phyloP scores from a whole-genome alignment of 2,888 invertebrate genomes.

The Cosmia pyralina region DNA sequence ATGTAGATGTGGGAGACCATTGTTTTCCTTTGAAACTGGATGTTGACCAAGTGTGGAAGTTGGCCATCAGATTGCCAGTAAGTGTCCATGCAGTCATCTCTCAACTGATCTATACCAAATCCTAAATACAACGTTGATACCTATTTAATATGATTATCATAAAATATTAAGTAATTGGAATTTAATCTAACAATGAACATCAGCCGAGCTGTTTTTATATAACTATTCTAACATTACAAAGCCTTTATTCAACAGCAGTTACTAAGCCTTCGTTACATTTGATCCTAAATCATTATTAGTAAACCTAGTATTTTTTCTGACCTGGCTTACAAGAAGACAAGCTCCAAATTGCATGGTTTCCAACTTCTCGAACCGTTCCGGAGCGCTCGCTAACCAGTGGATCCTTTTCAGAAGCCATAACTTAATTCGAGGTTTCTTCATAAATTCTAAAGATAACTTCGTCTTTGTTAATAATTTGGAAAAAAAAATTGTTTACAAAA shows the following conservation, averaged over 20 bases:
- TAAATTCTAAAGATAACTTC: not conserved
- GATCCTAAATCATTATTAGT: not conserved
- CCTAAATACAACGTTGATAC: slow-evolving; percentile 89
- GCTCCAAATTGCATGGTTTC: slow-evolving; percentile 98
- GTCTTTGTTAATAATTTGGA: not conserved
- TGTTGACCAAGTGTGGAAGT: slow-evolving; percentile 98
- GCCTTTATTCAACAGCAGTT: not conserved
- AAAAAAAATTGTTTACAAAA: slow-evolving; percentile 13
- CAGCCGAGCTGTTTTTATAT: not conserved
- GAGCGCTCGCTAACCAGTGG: slow-evolving; percentile 86
- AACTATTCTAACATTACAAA: not conserved
- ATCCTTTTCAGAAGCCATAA: slow-evolving; percentile 86
- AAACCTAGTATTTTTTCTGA: slow-evolving; percentile 72
- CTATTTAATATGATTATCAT: not conserved
- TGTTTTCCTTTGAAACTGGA: slow-evolving; percentile 98
- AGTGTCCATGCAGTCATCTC: slow-evolving; percentile 98
- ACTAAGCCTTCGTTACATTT: not conserved
- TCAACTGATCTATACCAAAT: slow-evolving; percentile 98
- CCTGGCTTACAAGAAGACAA: slow-evolving; percentile 99
- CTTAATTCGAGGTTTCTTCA: not conserved
- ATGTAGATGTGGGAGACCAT: slow-evolving; percentile 98
- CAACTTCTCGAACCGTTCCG: slow-evolving; percentile 93
- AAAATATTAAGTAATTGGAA: not conserved
- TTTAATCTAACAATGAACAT: no score
- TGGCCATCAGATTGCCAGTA: slow-evolving; percentile 99